Evolutionary conservation across 2,113 vertebrate species (phyloP), one percentile per base, ranked within the genome.

Genomic region (Melanerpes formicivorus): DNA sequence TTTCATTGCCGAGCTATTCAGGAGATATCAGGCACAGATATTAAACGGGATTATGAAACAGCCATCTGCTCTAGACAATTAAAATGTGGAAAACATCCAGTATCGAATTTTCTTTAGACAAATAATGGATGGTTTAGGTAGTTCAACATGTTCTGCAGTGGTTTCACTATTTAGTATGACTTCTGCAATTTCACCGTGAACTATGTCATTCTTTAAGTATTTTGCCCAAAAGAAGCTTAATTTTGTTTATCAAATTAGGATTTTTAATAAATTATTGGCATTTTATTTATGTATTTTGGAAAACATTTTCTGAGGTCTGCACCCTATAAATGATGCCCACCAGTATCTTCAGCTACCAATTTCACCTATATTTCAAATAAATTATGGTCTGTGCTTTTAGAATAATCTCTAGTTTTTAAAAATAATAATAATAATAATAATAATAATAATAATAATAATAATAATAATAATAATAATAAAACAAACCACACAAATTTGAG

Each of bases 11-110:
- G 83, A 62, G 87, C 77, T 88, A 9, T 77, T 92, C 1, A 1
- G 80, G 92, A 89, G 46, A 32, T 81, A 92, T 90, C 81, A 77
- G 77, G 66, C 80, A 84, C 87, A 84, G 87, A 88, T 56, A 80
- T 91, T 93, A 90, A 90, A 95, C 8, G 85, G 76, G 76, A 93
- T 96, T 96, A 90, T 87, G 79, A 88, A 93, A 95, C 65, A 92
- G 48, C 65, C 1, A 1, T 73, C 87, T 88, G 84, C 52, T 73
- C 34, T 92, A 73, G 50, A 82, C 95, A 94, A 97, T 96, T 94
- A 95, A 93, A 93, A 81, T 74, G 60, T 93, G 87, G 92, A 84
- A 93, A 96, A 93, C 30, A 91, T 82, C 52, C 84, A 91, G 56
- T 90, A 86, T 70, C 55, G 72, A 80, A 86, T 91, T 96, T 95